phyloP scores from a whole-genome alignment of 2,888 invertebrate species.

The Ophion obscuratus region DNA sequence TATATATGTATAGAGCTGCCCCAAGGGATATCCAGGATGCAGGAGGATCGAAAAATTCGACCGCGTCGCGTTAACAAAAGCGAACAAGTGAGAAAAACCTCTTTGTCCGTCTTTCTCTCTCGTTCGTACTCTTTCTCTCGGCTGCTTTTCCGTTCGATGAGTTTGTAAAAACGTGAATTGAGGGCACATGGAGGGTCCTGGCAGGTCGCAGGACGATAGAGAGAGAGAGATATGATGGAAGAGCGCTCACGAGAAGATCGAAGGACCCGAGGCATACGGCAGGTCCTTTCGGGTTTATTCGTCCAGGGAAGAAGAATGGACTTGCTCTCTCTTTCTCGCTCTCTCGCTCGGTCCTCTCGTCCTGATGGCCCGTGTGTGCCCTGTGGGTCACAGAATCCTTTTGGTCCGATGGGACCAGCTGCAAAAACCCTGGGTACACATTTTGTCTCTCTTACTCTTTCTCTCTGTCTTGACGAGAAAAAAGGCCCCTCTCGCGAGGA shows the following conservation, averaged over 20 bases:
- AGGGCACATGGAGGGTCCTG: constrained; percentile 66
- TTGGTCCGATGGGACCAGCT: constrained; percentile 79
- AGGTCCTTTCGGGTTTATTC: constrained; percentile 83
- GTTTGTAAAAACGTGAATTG: constrained; percentile 74
- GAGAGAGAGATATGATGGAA: constrained; percentile 48
- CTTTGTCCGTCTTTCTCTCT: constrained; percentile 32
- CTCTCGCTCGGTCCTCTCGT: constrained; percentile 47
- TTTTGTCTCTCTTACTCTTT: constrained; percentile 21
- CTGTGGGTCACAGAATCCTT: constrained; percentile 78
- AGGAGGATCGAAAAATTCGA: constrained; percentile 49
- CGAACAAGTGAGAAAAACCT: constrained; percentile 61
- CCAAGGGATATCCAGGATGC: constrained; percentile 64
- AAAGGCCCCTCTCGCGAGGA: constrained; percentile 69
- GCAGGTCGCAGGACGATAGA: constrained; percentile 64
- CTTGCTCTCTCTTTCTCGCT: constrained; percentile 48
- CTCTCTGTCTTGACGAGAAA: constrained; percentile 34
- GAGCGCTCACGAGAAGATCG: constrained; percentile 45
- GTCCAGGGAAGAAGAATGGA: constrained; percentile 81
- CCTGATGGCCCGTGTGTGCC: constrained; percentile 40
- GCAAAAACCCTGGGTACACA: constrained; percentile 80
- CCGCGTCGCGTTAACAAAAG: constrained; percentile 43
- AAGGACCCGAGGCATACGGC: constrained; percentile 71
- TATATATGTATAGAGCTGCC: constrained; percentile 9
- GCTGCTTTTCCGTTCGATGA: constrained; percentile 52
- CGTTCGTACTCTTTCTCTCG: not conserved